phyloP scores from a whole-genome alignment of 1,140 invertebrate genomes.

The Ceratina japonica region DNA sequence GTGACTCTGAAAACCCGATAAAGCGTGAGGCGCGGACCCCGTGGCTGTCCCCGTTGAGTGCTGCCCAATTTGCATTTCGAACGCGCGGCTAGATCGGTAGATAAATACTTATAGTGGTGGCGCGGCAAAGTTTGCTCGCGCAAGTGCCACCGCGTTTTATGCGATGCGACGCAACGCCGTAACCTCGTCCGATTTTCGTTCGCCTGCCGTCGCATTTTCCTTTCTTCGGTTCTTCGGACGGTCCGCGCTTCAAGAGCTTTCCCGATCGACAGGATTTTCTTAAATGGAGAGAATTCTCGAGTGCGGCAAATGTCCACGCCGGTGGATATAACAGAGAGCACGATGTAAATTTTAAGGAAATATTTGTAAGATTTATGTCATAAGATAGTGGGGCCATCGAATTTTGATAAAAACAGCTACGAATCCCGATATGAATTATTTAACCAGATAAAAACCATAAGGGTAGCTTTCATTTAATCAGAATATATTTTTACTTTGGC shows the following conservation, averaged over 20 bases:
- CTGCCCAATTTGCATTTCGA: slow-evolving; percentile 49
- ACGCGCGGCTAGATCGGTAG: slow-evolving; percentile 24
- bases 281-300: not conserved
- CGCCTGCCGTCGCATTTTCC: not conserved
- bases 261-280: not conserved
- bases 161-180: slow-evolving; percentile 1
- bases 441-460: not conserved
- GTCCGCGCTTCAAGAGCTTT: not conserved
- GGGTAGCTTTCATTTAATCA: no score
- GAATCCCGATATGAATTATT: no score
- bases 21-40: slow-evolving; percentile 15
- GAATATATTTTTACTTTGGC: no score
- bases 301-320: not conserved
- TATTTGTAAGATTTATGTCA: not conserved
- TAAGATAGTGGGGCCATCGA: not conserved
- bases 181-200: not conserved
- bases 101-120: slow-evolving; percentile 45
- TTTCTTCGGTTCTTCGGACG: not conserved
- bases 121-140: slow-evolving; percentile 10
- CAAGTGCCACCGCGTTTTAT: slow-evolving; percentile 17
- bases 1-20: slow-evolving; percentile 50
- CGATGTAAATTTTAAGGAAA: not conserved
- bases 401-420: no score
- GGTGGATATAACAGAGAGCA: not conserved
- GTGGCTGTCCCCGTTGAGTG: not conserved